These are phyloP conservation scores for Octopus bimaculoides DNA, from an alignment of 1,140 invertebrate species.

Conservation along the genomic window DNA sequence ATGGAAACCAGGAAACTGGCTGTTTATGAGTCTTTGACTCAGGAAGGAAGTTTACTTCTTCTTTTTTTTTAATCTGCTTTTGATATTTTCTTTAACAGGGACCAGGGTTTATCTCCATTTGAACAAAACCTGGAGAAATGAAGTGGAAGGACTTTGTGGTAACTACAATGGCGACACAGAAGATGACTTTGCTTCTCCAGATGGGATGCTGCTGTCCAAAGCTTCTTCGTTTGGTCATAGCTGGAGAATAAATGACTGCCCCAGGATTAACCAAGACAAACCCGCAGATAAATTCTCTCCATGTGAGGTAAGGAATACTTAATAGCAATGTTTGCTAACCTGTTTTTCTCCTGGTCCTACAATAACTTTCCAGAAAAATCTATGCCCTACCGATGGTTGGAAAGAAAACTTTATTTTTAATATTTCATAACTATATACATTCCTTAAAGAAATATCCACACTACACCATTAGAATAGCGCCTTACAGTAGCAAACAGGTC, in stretches of 20 bases:
- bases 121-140: constrained; percentile 23
- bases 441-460: no score
- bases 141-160: constrained; percentile 83
- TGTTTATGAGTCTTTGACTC: no score
- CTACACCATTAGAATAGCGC: no score
- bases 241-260: constrained; percentile 74
- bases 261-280: not conserved
- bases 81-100: constrained; percentile 16
- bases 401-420: no score
- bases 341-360: no score
- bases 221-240: constrained; percentile 77
- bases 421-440: no score
- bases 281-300: not conserved
- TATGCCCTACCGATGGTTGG: no score
- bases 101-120: constrained; percentile 30
- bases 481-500: no score
- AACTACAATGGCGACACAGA: constrained; percentile 78
- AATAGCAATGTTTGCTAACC: no score
- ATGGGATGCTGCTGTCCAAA: constrained; percentile 69
- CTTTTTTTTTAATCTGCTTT: not conserved
- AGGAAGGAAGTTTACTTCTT: not conserved
- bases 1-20: no score
- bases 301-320: constrained; percentile 2
- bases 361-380: no score
- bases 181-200: constrained; percentile 72